A percentile compares a stretch with the other conserved stretches of the same genome.
phyloP scores from a whole-genome alignment of 2,888 invertebrate genomes.

The Megastigmus dorsalis region DNA sequence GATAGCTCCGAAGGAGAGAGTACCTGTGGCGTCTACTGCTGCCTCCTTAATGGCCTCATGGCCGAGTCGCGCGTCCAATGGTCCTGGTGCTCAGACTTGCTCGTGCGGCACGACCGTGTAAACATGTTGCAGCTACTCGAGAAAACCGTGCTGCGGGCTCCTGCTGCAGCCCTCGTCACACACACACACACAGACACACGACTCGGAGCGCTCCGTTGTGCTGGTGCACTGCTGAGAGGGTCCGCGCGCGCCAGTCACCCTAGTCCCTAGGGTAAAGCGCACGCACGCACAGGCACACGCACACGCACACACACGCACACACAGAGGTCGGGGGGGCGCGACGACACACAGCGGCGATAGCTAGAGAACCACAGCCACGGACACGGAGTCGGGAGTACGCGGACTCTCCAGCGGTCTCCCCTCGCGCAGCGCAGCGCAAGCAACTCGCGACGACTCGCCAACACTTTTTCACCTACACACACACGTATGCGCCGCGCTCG shows the following conservation, averaged over 20 bases:
- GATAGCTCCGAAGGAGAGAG: too few species aligned
- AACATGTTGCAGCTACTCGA: conserved; percentile 73
- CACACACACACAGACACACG: conserved; percentile 1
- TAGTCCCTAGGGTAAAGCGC: conserved; percentile 32
- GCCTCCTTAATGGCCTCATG: conserved; percentile 66
- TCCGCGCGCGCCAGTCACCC: conserved; percentile 28
- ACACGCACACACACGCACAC: conserved; percentile 24
- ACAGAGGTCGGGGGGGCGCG: conserved; percentile 30
- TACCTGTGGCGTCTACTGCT: conserved; percentile 66
- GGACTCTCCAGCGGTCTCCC: conserved; percentile 1
- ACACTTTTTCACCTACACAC: neutral
- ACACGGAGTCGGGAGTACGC: neutral
- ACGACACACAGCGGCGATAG: conserved; percentile 1
- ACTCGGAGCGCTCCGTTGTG: conserved; percentile 32
- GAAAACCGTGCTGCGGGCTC: too few species aligned
- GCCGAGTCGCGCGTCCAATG: conserved; percentile 66
- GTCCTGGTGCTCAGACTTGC: conserved; percentile 63
- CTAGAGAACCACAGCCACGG: conserved; percentile 6
- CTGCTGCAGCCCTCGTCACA: conserved; percentile 65
- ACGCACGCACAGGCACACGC: conserved; percentile 20
- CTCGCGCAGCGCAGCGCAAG: neutral
- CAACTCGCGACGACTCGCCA: neutral
- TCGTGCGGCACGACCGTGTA: conserved; percentile 75
- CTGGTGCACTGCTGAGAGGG: too few species aligned
- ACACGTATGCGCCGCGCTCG: neutral